A percentile compares a stretch with the other conserved stretches of the same genome.
These are phyloP conservation scores for Heliconius hewitsoni DNA, from an alignment of 1,140 invertebrate species.

Conservation along the genomic window DNA sequence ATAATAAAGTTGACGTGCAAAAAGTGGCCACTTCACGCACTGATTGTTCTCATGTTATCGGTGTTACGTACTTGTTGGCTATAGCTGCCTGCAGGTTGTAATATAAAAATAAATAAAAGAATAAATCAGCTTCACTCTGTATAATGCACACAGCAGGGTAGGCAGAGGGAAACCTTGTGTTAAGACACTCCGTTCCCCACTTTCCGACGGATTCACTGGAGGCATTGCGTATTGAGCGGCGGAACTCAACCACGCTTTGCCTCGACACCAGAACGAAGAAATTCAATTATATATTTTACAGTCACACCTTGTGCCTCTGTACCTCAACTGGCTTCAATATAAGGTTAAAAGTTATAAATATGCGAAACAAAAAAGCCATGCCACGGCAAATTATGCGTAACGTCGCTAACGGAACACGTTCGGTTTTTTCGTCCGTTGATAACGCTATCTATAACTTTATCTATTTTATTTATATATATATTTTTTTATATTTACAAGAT, in stretches of 20 bases:
- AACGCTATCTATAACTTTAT: neutral
- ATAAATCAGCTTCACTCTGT: too few species aligned
- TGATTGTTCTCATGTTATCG: conserved; percentile 24
- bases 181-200: too few species aligned
- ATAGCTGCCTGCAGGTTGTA: neutral
- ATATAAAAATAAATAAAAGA: neutral
- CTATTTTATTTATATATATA: neutral
- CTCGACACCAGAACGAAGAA: too few species aligned
- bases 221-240: too few species aligned
- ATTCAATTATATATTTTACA: too few species aligned
- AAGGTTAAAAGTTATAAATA: neutral
- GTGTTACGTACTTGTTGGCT: conserved; percentile 17
- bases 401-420: conserved; percentile 29
- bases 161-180: too few species aligned
- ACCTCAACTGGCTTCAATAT: neutral
- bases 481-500: neutral
- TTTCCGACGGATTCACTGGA: too few species aligned
- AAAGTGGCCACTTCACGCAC: conserved; percentile 15
- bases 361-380: conserved; percentile 2
- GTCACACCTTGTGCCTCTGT: too few species aligned
- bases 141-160: too few species aligned
- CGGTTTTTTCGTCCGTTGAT: neutral
- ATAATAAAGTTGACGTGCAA: neutral
- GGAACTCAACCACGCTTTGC: too few species aligned
- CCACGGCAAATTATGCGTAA: conserved; percentile 40